phyloP scores from a whole-genome alignment of 1,140 invertebrate genomes.

The Magallana gigas region DNA sequence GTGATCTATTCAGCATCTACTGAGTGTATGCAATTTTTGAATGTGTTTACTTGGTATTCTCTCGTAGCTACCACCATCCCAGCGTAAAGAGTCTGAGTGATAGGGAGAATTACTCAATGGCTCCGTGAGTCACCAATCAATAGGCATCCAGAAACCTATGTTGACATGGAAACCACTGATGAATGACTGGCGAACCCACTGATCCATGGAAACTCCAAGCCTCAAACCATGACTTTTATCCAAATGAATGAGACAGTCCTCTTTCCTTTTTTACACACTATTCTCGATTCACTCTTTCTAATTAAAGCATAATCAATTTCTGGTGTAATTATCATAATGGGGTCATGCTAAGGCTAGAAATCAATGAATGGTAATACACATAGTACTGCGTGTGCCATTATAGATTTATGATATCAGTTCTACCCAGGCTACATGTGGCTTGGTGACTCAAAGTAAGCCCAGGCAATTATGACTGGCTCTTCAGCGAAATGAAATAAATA shows the following conservation, averaged over 20 bases:
- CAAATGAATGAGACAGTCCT: constrained; percentile 4
- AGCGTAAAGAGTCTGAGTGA: constrained; percentile 6
- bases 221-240: not conserved
- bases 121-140: constrained; percentile 29
- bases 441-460: not conserved
- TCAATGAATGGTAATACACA: constrained; percentile 25
- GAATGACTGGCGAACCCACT: not conserved
- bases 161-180: constrained; percentile 23
- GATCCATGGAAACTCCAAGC: not conserved
- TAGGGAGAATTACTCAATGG: constrained; percentile 4
- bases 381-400: not conserved
- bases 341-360: constrained; percentile 10
- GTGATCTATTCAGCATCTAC: too few relatives aligned
- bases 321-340: constrained; percentile 23
- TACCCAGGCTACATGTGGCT: not conserved
- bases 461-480: not conserved
- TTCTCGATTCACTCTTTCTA: not conserved
- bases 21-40: too few relatives aligned
- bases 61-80: not conserved
- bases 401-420: not conserved
- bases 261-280: not conserved
- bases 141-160: not conserved
- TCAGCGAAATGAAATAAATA: too few relatives aligned
- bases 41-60: too few relatives aligned
- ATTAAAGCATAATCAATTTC: constrained; percentile 33